phyloP scores from a whole-genome alignment of 2,888 invertebrate species.

The Adineta ricciae region DNA sequence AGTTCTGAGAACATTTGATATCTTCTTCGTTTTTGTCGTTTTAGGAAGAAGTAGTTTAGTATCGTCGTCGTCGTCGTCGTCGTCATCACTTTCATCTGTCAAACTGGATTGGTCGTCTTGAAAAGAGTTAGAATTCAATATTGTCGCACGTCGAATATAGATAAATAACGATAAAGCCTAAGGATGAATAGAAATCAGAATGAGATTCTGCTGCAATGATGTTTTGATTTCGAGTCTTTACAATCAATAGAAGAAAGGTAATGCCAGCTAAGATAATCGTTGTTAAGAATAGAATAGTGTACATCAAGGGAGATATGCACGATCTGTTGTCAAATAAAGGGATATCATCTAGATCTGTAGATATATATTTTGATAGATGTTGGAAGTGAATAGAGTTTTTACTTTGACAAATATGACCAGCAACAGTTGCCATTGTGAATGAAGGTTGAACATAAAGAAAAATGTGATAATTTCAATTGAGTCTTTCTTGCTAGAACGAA shows the following conservation, averaged over 20 bases:
- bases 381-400: too few relatives aligned
- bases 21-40: not conserved
- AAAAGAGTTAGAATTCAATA: not conserved
- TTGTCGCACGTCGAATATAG: not conserved
- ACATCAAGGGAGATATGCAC: not conserved
- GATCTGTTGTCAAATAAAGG: not conserved
- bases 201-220: too few relatives aligned
- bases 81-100: not conserved
- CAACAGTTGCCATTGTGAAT: too few relatives aligned
- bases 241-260: not conserved
- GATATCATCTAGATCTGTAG: not conserved
- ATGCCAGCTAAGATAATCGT: not conserved
- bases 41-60: not conserved
- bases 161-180: not conserved
- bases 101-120: not conserved
- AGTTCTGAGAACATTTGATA: not conserved
- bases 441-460: not conserved
- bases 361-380: too few relatives aligned
- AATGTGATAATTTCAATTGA: not conserved
- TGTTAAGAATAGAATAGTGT: not conserved
- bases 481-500: not conserved
- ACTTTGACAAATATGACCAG: not conserved
- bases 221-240: not conserved
- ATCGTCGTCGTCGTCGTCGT: not conserved
- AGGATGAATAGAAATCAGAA: not conserved